Conservation (phyloP, 2,113 vertebrate genomes). For the Salminus brasiliensis region DNA sequence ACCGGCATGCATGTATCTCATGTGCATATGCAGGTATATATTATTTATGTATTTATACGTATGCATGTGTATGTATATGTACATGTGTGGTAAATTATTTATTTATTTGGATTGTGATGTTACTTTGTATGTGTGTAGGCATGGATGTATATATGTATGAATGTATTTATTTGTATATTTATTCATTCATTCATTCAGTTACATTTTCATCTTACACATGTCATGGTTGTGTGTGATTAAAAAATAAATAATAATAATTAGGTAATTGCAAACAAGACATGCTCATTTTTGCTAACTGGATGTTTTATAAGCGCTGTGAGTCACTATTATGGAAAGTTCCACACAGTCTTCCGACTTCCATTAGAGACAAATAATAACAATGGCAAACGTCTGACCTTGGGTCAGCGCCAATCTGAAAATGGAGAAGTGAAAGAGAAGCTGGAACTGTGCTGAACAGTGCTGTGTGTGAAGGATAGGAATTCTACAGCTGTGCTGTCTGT, state of each 20-base stretch:
- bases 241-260: not conserved
- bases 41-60: not conserved
- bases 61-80: not conserved
- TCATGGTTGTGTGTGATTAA: not conserved
- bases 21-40: no score
- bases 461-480: not conserved
- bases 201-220: no score
- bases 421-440: slow-evolving; percentile 15
- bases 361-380: slow-evolving; percentile 17
- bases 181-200: no score
- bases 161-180: no score
- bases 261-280: not conserved
- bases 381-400: slow-evolving; percentile 24
- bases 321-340: slow-evolving; percentile 5
- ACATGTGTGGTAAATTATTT: not conserved
- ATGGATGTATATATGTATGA: no score
- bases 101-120: not conserved
- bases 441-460: not conserved
- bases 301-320: not conserved
- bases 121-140: no score
- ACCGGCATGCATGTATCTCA: not conserved
- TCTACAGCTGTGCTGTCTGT: not conserved
- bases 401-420: slow-evolving; percentile 20
- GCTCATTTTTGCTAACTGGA: not conserved
- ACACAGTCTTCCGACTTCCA: slow-evolving; percentile 10